These are phyloP conservation scores for Sceloporus undulatus DNA, from an alignment of 2,113 vertebrate genomes.

Conservation along the genomic window DNA sequence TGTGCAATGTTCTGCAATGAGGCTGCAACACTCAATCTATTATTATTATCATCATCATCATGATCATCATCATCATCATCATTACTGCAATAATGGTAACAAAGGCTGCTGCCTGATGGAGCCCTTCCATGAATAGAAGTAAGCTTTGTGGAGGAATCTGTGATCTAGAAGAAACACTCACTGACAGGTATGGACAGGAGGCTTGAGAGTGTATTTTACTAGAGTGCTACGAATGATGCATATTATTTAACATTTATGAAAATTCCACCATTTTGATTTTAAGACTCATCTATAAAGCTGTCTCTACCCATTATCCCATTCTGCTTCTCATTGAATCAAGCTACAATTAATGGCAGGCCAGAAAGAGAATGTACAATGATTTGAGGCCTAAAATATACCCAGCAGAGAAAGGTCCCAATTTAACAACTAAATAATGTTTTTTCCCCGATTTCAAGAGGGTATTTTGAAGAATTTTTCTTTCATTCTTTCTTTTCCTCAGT, in stretches of 20 bases:
- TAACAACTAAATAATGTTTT: conserved; percentile 1
- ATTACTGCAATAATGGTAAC: neutral
- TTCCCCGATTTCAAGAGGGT: neutral
- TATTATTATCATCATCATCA: neutral
- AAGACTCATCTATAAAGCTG: neutral
- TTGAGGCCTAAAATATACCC: neutral
- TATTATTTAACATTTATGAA: neutral
- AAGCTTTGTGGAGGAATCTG: neutral
- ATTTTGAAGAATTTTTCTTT: conserved; percentile 7
- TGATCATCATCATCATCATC: too few species aligned
- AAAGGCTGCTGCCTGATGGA: neutral
- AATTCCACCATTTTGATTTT: neutral
- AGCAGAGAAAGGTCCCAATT: neutral
- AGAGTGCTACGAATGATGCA: neutral
- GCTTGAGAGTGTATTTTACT: neutral
- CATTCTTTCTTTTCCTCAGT: neutral
- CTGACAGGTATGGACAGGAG: neutral
- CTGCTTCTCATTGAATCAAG: neutral
- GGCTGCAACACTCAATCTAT: too few species aligned
- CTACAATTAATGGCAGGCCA: neutral
- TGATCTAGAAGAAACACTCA: neutral
- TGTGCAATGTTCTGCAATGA: neutral
- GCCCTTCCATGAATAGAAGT: neutral
- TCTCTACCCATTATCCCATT: neutral
- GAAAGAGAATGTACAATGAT: neutral